phyloP scores from a whole-genome alignment of 2,888 invertebrate species.

The Orthosia incerta region DNA sequence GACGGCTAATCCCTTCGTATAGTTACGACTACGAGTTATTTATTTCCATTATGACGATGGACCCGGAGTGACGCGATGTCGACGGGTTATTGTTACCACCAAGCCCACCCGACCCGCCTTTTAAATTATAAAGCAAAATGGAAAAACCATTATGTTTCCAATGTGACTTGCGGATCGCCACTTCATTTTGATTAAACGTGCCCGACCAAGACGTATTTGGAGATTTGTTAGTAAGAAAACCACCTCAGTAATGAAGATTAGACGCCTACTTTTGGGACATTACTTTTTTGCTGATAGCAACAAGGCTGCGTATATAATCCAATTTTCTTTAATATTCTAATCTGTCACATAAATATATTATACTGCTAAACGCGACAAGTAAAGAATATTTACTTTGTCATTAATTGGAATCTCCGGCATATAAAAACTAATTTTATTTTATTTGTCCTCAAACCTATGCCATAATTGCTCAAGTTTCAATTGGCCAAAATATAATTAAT shows the following conservation, averaged over 20 bases:
- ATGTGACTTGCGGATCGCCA: constrained; percentile 50
- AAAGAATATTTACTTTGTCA: constrained; percentile 31
- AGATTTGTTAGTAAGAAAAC: constrained; percentile 50
- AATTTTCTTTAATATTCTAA: constrained; percentile 36
- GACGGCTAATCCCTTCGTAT: constrained; percentile 74
- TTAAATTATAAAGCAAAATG: constrained; percentile 64
- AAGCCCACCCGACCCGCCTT: constrained; percentile 32
- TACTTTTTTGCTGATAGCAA: constrained; percentile 27
- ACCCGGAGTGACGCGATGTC: constrained; percentile 15
- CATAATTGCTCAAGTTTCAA: neutral
- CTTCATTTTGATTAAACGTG: constrained; percentile 66
- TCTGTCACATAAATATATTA: constrained; percentile 25
- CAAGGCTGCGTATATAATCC: constrained; percentile 21
- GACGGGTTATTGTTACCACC: constrained; percentile 52
- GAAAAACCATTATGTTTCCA: constrained; percentile 61
- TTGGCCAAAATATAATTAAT: constrained; percentile 26
- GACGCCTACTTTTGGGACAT: constrained; percentile 35
- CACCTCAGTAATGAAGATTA: constrained; percentile 53
- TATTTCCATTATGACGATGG: constrained; percentile 53
- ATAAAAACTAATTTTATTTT: constrained; percentile 19
- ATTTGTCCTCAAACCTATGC: neutral
- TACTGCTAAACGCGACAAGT: constrained; percentile 5
- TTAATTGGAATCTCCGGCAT: constrained; percentile 33
- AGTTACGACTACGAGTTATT: constrained; percentile 60
- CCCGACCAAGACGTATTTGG: constrained; percentile 52